These are phyloP conservation scores for Tetragnatha montana DNA, from an alignment of 2,888 invertebrate genomes.

Conservation along the genomic window DNA sequence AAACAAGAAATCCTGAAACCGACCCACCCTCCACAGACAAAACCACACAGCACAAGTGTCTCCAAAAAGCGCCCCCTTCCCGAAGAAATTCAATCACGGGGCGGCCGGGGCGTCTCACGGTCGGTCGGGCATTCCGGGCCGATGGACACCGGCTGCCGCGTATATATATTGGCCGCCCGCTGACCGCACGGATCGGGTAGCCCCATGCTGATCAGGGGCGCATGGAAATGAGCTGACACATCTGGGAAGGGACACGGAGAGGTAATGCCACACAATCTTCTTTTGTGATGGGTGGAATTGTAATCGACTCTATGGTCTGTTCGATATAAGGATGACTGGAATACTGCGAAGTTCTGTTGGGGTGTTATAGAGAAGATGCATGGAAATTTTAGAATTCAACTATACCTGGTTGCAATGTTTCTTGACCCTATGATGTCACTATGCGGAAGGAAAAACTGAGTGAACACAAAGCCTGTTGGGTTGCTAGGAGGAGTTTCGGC, in stretches of 20 bases:
- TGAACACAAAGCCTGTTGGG: no score
- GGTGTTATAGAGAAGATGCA: no score
- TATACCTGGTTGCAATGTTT: no score
- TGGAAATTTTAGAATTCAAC: no score
- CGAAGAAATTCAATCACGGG: constrained; percentile 54
- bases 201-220: constrained; percentile 14
- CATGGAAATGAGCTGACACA: constrained; percentile 33
- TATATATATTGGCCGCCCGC: constrained; percentile 41
- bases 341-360: not conserved
- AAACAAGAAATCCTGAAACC: no score
- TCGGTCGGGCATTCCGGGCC: constrained; percentile 54
- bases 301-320: no score
- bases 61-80: constrained; percentile 14
- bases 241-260: no score
- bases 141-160: constrained; percentile 37
- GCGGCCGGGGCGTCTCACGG: constrained; percentile 35
- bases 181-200: constrained; percentile 34
- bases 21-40: not conserved
- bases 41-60: constrained; percentile 10
- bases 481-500: no score
- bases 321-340: not conserved
- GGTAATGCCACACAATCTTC: no score
- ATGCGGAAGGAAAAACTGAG: no score
- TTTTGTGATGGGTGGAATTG: no score
- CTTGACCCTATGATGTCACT: no score